Conservation (phyloP, 1,140 invertebrate species). For the Bombus terrestris region DNA sequence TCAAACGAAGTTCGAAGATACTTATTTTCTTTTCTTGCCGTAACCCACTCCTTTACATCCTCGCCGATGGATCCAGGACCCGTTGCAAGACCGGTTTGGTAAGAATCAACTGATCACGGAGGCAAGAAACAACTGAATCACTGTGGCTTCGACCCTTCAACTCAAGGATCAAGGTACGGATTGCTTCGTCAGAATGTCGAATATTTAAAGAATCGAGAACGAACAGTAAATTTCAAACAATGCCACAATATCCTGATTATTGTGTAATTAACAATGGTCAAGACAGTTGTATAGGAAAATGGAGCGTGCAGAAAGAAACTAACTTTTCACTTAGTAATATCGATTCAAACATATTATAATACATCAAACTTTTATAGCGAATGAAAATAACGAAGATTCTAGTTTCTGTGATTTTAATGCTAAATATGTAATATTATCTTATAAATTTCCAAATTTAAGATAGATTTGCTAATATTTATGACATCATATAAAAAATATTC, state of each 20-base stretch:
- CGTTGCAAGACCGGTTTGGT: slow-evolving; percentile 71
- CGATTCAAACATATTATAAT: not conserved
- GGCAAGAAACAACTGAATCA: slow-evolving; percentile 70
- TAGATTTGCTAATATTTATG: too few species aligned
- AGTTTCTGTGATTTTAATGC: not conserved
- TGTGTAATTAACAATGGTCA: not conserved
- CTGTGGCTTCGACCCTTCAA: slow-evolving; percentile 65
- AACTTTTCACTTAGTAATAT: not conserved
- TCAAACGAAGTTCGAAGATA: slow-evolving; percentile 65
- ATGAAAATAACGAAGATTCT: not conserved
- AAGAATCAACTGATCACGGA: slow-evolving; percentile 63
- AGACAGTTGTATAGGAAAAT: not conserved
- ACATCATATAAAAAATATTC: too few species aligned
- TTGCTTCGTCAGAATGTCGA: slow-evolving; percentile 47
- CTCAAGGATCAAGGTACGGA: slow-evolving; percentile 42
- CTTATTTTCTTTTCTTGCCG: slow-evolving; percentile 55
- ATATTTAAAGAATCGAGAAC: slow-evolving; percentile 51
- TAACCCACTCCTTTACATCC: slow-evolving; percentile 46
- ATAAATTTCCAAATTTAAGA: too few species aligned
- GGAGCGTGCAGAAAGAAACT: not conserved
- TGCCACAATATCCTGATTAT: not conserved
- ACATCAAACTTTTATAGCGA: not conserved
- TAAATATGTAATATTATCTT: too few species aligned
- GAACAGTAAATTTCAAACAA: slow-evolving; percentile 9
- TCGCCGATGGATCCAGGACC: slow-evolving; percentile 60